A percentile compares a stretch with the other conserved stretches of the same genome.
These are phyloP conservation scores for Scolopax mira DNA, from an alignment of 2,113 vertebrate species.

Conservation along the genomic window DNA sequence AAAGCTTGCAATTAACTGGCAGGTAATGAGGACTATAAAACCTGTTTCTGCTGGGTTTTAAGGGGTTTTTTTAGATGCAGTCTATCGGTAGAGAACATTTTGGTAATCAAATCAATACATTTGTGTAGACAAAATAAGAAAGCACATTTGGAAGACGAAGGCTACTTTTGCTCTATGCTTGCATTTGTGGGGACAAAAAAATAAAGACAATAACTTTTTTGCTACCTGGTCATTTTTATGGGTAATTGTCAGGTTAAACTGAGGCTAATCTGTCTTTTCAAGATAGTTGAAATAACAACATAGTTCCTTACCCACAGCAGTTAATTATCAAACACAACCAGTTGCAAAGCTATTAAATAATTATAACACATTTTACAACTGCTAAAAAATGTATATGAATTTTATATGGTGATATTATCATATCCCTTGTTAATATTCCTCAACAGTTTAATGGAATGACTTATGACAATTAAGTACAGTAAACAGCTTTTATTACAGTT, in stretches of 20 bases:
- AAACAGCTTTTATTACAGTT: conserved; percentile 46
- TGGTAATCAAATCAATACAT: neutral
- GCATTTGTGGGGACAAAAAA: neutral
- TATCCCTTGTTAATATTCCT: conserved; percentile 49
- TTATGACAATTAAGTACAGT: conserved; percentile 49
- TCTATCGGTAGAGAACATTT: neutral
- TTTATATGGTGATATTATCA: conserved; percentile 28
- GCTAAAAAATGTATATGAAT: conserved; percentile 39
- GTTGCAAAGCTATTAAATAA: conserved; percentile 55
- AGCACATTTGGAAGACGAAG: neutral
- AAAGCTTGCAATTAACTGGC: neutral
- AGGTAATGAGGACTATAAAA: neutral
- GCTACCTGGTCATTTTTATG: neutral
- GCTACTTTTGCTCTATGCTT: neutral
- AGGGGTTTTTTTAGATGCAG: neutral
- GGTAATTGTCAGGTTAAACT: neutral
- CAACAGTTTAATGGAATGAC: conserved; percentile 24
- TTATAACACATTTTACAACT: conserved; percentile 39
- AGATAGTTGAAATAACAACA: neutral
- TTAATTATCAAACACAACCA: conserved; percentile 46
- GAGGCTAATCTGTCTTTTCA: neutral
- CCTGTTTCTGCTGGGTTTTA: neutral
- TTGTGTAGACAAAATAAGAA: neutral
- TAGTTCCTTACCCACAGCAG: neutral
- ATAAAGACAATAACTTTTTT: neutral